Conservation (phyloP, 2,113 vertebrate genomes). For the Poeciliopsis turrubarensis region DNA sequence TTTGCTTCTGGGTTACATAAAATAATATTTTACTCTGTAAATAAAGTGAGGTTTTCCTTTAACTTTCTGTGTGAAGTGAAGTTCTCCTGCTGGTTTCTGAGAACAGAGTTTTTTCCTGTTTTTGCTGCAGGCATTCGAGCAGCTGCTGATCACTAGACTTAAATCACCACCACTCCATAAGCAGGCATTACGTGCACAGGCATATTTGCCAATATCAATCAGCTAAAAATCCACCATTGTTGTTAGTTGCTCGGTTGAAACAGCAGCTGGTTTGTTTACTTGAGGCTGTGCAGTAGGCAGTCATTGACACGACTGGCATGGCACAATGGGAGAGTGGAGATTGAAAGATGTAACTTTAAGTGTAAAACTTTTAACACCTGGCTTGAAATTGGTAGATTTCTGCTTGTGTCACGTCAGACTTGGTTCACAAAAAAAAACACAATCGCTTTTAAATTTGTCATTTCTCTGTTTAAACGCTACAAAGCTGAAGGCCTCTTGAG, state of each 20-base stretch:
- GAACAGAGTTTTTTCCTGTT: slow-evolving; percentile 52
- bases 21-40: slow-evolving; percentile 1
- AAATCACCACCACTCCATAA: slow-evolving; percentile 51
- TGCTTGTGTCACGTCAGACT: slow-evolving; percentile 54
- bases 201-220: slow-evolving; percentile 5
- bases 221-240: slow-evolving; percentile 19
- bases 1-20: not conserved
- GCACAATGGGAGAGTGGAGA: slow-evolving; percentile 44
- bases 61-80: slow-evolving; percentile 29
- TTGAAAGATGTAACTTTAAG: slow-evolving; percentile 37
- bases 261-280: slow-evolving; percentile 37
- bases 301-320: slow-evolving; percentile 49
- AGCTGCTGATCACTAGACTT: slow-evolving; percentile 57
- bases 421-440: not conserved
- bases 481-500: slow-evolving; percentile 63
- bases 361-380: slow-evolving; percentile 49
- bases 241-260: slow-evolving; percentile 40
- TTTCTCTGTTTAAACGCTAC: slow-evolving; percentile 46
- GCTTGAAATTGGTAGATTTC: slow-evolving; percentile 48
- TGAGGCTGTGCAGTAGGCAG: slow-evolving; percentile 26
- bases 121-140: slow-evolving; percentile 58
- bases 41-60: slow-evolving; percentile 33
- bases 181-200: slow-evolving; percentile 48
- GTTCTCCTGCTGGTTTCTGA: slow-evolving; percentile 42
- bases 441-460: slow-evolving; percentile 50